Conservation (phyloP, 2,888 invertebrate species). For the Cistogaster globosa region DNA sequence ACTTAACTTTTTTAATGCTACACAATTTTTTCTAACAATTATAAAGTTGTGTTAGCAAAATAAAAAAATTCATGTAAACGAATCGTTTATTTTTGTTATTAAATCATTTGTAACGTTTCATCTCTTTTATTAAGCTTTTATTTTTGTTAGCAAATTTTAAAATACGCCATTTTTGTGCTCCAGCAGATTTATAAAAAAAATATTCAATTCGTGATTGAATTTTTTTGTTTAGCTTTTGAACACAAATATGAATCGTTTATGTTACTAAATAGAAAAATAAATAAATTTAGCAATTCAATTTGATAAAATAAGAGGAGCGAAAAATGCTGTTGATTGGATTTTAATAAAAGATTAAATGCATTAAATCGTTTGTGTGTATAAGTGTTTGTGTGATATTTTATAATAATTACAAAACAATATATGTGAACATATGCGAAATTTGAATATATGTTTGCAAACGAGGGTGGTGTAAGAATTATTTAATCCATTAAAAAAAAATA, state of each 20-base stretch:
- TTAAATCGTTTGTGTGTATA: neutral
- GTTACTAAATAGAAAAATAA: too few species aligned
- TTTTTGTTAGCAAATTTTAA: neutral
- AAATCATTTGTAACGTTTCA: neutral
- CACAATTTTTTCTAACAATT: too few species aligned
- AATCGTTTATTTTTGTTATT: too few species aligned
- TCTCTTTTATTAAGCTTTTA: neutral
- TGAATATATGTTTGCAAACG: neutral
- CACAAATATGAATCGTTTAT: too few species aligned
- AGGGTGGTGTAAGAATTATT: too few species aligned
- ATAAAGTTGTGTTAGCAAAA: too few species aligned
- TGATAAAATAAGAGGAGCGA: slow-evolving; percentile 9
- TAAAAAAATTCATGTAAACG: too few species aligned
- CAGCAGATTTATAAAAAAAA: slow-evolving; percentile 38
- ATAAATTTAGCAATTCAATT: slow-evolving; percentile 28
- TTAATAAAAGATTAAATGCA: slow-evolving; percentile 26
- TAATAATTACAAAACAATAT: neutral
- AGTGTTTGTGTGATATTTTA: neutral
- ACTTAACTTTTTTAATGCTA: too few species aligned
- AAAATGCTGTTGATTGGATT: slow-evolving; percentile 23
- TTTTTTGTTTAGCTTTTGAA: slow-evolving; percentile 9
- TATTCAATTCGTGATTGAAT: slow-evolving; percentile 5
- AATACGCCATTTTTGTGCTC: slow-evolving; percentile 38
- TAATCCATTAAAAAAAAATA: too few species aligned
- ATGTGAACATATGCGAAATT: neutral